Percentiles rank a stretch among this genome's conserved stretches.
Conservation (phyloP, 1,140 invertebrate genomes). For the Halesus radiatus region DNA sequence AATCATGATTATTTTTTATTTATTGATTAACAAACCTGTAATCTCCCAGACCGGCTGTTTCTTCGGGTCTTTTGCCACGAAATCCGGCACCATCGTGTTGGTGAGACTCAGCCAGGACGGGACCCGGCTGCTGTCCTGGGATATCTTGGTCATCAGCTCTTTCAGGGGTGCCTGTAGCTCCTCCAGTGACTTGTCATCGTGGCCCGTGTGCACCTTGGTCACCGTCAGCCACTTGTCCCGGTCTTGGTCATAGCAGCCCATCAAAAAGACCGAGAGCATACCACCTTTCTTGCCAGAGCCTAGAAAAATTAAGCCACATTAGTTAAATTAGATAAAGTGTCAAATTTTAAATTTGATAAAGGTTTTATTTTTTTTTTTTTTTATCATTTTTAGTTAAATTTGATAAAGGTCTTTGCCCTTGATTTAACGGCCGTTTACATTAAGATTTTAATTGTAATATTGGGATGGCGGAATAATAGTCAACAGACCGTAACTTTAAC, state of each 20-base stretch:
- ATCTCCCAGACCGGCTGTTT: conserved; percentile 94
- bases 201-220: conserved; percentile 88
- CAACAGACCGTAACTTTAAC: too few relatives aligned
- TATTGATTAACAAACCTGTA: too few relatives aligned
- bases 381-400: too few relatives aligned
- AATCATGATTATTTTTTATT: too few relatives aligned
- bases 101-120: conserved; percentile 88
- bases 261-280: conserved; percentile 92
- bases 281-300: conserved; percentile 92
- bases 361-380: too few relatives aligned
- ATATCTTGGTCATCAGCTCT: conserved; percentile 82
- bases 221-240: conserved; percentile 87
- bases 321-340: too few relatives aligned
- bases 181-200: conserved; percentile 88
- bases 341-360: too few relatives aligned
- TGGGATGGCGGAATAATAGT: too few relatives aligned
- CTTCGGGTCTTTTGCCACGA: conserved; percentile 87
- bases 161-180: conserved; percentile 81
- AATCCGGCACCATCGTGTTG: conserved; percentile 89
- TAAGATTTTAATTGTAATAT: too few relatives aligned
- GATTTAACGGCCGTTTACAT: too few relatives aligned
- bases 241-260: conserved; percentile 86
- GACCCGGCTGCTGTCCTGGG: conserved; percentile 74
- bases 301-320: conserved; percentile 43
- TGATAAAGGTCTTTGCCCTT: too few relatives aligned